A percentile compares a stretch with the other conserved stretches of the same genome.
These are phyloP conservation scores for Pasiphila rectangulata DNA, from an alignment of 2,888 invertebrate species.

Conservation along the genomic window DNA sequence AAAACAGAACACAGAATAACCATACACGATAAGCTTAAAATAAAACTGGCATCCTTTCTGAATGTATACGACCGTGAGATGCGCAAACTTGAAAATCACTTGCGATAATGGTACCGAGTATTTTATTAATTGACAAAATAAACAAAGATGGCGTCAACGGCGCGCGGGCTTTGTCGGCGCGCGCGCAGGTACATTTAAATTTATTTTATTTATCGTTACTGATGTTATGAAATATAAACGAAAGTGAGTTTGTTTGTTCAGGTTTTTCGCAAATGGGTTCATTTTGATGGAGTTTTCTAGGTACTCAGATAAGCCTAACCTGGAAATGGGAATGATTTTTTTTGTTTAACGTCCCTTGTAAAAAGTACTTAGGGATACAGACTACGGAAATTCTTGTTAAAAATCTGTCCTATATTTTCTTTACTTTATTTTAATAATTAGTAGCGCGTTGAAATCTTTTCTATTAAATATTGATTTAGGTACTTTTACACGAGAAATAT, in stretches of 20 bases:
- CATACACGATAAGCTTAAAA: not conserved
- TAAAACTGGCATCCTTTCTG: not conserved
- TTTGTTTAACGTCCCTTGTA: no score
- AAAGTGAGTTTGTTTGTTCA: constrained; percentile 1
- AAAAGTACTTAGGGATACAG: no score
- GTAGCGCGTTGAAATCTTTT: no score
- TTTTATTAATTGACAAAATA: constrained; percentile 45
- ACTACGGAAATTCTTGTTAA: no score
- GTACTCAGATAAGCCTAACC: no score
- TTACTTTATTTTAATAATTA: no score
- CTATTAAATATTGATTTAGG: no score
- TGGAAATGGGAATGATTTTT: no score
- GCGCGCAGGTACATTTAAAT: constrained; percentile 40
- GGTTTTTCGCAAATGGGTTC: not conserved
- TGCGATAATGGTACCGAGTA: constrained; percentile 16
- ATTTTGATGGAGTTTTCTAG: not conserved
- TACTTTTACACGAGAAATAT: no score
- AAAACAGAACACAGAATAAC: not conserved
- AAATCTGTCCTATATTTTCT: no score
- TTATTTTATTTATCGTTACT: constrained; percentile 25
- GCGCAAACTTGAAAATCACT: constrained; percentile 18
- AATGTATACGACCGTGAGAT: not conserved
- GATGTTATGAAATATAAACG: not conserved
- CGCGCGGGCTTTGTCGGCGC: constrained; percentile 42
- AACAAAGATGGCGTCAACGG: constrained; percentile 41